Evolutionary conservation across 2,113 vertebrate genomes (phyloP).

Genomic region (Mola mola): DNA sequence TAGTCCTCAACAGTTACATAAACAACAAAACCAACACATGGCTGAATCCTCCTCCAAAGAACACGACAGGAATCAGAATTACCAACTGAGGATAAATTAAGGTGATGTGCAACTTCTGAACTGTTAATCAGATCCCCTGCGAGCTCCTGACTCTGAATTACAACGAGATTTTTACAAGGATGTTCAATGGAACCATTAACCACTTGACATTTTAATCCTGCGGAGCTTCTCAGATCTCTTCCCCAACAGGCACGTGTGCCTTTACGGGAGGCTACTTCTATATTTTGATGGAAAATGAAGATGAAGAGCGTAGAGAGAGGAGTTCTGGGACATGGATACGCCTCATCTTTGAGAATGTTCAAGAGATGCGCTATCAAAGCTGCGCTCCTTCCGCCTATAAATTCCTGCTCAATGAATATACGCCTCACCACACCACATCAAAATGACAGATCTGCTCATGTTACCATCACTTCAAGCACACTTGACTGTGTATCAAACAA

Average conservation of each 20-base stretch:
- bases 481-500: conserved; percentile 15
- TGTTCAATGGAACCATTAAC: too few species aligned
- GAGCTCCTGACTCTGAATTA: not conserved
- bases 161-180: conserved; percentile 36
- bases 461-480: conserved; percentile 29
- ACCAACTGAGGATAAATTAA: not conserved
- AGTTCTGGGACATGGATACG: conserved; percentile 67
- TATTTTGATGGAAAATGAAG: conserved; percentile 56
- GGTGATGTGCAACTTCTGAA: not conserved
- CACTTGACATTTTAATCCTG: conserved; percentile 30
- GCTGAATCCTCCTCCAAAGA: not conserved
- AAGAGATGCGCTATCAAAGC: conserved; percentile 67
- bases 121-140: not conserved
- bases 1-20: conserved; percentile 33
- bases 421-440: conserved; percentile 29
- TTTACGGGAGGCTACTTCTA: conserved; percentile 7
- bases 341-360: conserved; percentile 58
- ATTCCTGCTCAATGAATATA: conserved; percentile 60
- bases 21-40: conserved; percentile 45
- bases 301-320: conserved; percentile 54
- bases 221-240: conserved; percentile 27
- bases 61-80: conserved; percentile 8
- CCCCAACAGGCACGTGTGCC: conserved; percentile 9
- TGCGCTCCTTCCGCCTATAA: conserved; percentile 71
- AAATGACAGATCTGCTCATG: conserved; percentile 67